These are phyloP conservation scores for Zeus faber DNA, from an alignment of 2,113 vertebrate species.

Conservation along the genomic window DNA sequence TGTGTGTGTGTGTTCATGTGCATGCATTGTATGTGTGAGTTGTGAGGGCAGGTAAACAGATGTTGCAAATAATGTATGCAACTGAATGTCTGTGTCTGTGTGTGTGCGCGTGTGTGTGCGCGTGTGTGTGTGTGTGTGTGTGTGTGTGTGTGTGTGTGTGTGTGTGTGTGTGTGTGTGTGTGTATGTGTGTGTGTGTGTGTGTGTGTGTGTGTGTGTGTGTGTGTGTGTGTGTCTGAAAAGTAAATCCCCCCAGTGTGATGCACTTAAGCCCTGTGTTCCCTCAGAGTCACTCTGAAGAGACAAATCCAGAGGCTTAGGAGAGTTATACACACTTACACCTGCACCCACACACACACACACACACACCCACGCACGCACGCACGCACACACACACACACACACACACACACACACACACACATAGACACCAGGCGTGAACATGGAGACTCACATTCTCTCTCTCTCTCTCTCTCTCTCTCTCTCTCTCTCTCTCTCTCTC, in stretches of 20 bases:
- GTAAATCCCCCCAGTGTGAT: constrained; percentile 48
- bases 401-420: constrained; percentile 10
- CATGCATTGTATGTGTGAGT: neutral
- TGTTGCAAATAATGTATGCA: neutral
- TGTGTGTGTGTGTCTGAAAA: constrained; percentile 10
- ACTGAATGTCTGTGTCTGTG: neutral
- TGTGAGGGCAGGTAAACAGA: too few species aligned
- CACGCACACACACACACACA: constrained; percentile 12
- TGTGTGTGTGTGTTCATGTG: neutral
- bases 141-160: neutral
- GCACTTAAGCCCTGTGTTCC: constrained; percentile 54
- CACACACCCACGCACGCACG: neutral
- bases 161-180: neutral
- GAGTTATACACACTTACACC: constrained; percentile 54
- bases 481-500: neutral
- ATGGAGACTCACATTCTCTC: neutral
- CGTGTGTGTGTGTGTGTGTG: constrained; percentile 1
- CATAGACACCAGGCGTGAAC: constrained; percentile 8
- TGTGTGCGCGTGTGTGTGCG: neutral
- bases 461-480: constrained; percentile 1
- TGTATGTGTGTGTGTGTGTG: neutral
- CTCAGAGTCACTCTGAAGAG: constrained; percentile 38
- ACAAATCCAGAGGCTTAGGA: constrained; percentile 55
- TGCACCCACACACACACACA: constrained; percentile 9
- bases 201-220: constrained; percentile 1